phyloP scores from a whole-genome alignment of 1,140 invertebrate genomes.

The Grapholita molesta region DNA sequence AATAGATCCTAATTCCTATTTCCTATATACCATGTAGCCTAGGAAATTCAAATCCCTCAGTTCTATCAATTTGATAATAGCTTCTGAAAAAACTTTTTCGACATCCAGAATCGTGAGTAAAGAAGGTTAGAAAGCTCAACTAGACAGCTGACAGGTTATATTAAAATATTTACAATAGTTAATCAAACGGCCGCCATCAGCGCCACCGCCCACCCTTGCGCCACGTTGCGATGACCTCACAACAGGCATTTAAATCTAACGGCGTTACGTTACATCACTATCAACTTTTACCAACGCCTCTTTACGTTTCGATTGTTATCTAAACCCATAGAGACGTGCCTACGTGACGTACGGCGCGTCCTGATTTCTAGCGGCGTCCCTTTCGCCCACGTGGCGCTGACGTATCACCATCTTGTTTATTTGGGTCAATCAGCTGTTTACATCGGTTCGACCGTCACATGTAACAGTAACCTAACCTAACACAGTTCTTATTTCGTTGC shows the following conservation, averaged over 20 bases:
- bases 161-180: neutral
- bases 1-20: no score
- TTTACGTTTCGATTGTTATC: neutral
- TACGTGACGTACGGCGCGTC: conserved; percentile 50
- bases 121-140: neutral
- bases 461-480: no score
- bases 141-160: no score
- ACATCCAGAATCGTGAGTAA: no score
- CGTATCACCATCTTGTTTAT: conserved; percentile 22
- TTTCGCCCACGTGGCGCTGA: conserved; percentile 4
- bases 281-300: neutral
- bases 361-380: conserved; percentile 28
- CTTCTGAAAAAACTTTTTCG: no score
- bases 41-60: no score
- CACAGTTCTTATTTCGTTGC: no score
- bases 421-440: conserved; percentile 33
- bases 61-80: no score
- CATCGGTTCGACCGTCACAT: neutral
- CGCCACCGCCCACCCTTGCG: neutral
- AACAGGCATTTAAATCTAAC: neutral
- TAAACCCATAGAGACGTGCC: conserved; percentile 19
- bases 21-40: no score
- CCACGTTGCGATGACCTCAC: neutral
- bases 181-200: neutral
- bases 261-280: neutral